Conservation (phyloP, 1,140 invertebrate genomes). For the Diuraphis noxia region DNA sequence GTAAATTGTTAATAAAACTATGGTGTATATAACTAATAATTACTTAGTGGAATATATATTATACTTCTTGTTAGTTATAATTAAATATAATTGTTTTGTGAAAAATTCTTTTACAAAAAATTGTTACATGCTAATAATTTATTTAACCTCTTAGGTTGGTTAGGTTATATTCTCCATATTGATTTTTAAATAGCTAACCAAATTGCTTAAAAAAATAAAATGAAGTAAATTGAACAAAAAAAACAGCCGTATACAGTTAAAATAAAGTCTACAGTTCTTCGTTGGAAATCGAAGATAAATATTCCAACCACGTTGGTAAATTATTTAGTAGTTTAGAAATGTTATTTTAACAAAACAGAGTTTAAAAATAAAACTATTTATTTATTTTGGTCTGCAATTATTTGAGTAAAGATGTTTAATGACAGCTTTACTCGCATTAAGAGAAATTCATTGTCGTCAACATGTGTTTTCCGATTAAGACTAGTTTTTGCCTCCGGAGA, state of each 20-base stretch:
- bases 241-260: neutral
- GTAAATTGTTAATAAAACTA: neutral
- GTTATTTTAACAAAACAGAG: neutral
- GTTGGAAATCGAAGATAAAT: neutral
- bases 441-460: neutral
- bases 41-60: no score
- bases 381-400: neutral
- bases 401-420: neutral
- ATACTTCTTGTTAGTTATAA: neutral
- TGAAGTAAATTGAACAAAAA: neutral
- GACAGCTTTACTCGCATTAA: no score
- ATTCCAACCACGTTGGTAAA: neutral
- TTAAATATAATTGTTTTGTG: neutral
- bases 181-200: neutral
- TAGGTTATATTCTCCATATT: no score
- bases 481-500: neutral
- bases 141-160: no score
- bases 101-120: neutral
- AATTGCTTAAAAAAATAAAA: neutral
- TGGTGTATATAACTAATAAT: no score
- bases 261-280: neutral
- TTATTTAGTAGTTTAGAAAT: neutral
- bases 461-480: neutral
- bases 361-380: neutral
- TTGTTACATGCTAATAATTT: no score